Base-by-base conservation (phyloP, 2,797 vertebrate species). In the Gobionotothen gibberifrons region DNA sequence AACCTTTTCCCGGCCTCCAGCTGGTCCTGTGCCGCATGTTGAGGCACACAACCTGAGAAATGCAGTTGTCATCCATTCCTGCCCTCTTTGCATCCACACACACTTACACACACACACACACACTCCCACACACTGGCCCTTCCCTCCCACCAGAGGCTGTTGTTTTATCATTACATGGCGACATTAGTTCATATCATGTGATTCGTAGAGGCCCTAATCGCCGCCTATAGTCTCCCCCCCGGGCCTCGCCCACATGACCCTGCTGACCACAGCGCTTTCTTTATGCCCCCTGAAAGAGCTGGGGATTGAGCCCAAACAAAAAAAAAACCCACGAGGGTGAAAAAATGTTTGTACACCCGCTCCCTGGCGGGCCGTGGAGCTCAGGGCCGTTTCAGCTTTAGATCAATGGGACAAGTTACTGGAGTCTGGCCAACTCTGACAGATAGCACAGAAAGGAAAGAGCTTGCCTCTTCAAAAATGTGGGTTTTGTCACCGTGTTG, bases 111-210 rank as follows among this genome's bases (percentile, higher is more conserved):
- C 85, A 89, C 81, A 74, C 69, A 65, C n/a, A 29, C 56, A 29
- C 66, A 64, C 48, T 0, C 32, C 1, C 32, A 36, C 32, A 36
- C 48, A 17, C 42, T 16, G 43, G 62, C 70, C 76, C 82, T 77
- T 72, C 85, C 79, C 86, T 79, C 85, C 71, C 87, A 76, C 78
- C 26, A 26, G 26, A 75, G 91, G 82, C 93, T 95, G 93, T 96
- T 96, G 95, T 96, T 96, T 96, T 92, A 94, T 95, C 95, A 96
- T 93, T 95, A 96, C 96, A 95, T 71, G 89, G 94, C 87, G 93
- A 96, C 95, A 97, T 96, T 97, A 95, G 95, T 95, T 96, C 94
- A 93, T 94, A 95, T 95, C 95, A 95, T 95, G 95, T 96, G 96
- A 96, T 95, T 89, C 75, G 87, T 85, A 94, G 94, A 94, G 92